phyloP scores from a whole-genome alignment of 2,888 invertebrate genomes.

The Odontocerum albicorne region DNA sequence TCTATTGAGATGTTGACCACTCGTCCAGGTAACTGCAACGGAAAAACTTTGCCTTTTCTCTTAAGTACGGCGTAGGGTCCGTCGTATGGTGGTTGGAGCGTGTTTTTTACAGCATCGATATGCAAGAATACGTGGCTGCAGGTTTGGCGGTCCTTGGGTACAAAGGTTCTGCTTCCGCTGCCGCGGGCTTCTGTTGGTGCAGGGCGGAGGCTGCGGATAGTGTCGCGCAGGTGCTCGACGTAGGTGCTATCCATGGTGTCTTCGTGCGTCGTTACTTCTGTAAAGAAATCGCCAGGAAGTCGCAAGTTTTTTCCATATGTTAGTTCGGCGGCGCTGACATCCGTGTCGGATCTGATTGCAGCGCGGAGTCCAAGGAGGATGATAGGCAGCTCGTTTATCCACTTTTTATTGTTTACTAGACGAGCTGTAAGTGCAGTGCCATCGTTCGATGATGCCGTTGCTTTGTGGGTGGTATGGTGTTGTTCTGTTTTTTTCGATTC shows the following conservation, averaged over 20 bases:
- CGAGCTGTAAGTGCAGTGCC: constrained; percentile 37
- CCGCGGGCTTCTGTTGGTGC: not conserved
- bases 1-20: too few species aligned
- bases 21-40: too few species aligned
- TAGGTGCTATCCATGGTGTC: too few species aligned
- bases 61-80: not conserved
- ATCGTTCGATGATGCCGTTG: constrained; percentile 36
- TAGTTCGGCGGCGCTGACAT: constrained; percentile 38
- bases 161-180: not conserved
- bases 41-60: not conserved
- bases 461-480: constrained; percentile 35
- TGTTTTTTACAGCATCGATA: not conserved
- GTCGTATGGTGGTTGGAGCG: constrained; percentile 4
- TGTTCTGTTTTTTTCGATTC: constrained; percentile 34
- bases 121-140: constrained; percentile 1
- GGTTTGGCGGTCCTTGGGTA: not conserved
- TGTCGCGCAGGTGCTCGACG: too few species aligned
- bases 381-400: constrained; percentile 38
- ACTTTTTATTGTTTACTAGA: constrained; percentile 1
- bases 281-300: constrained; percentile 39
- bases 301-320: constrained; percentile 37
- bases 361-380: constrained; percentile 40
- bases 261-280: too few species aligned
- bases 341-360: constrained; percentile 32
- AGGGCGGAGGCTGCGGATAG: not conserved